Evolutionary conservation across 2,113 vertebrate species (phyloP), one percentile per base, ranked within the genome.

Genomic region (Pantherophis guttatus): DNA sequence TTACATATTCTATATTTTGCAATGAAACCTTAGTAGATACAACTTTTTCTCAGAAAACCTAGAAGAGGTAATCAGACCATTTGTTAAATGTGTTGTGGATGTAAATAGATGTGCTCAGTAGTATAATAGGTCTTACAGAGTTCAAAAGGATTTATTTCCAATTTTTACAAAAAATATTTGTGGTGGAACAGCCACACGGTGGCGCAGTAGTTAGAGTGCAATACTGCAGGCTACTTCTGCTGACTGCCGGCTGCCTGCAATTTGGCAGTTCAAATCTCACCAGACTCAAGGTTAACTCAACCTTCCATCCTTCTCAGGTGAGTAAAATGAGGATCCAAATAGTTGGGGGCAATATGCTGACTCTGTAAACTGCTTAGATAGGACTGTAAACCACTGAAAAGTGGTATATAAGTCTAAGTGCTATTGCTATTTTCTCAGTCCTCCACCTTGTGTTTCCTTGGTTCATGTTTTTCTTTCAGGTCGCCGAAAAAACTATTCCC

Each of bases 401-500:
- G 54, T 55, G 54, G 13, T 15, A 55, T 17, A 15, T 55, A 55
- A 55, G 53, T 55, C 54, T 55, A 17, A 55, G 54, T 17, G 11
- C 54, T 55, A 55, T 55, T 55, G 53, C 13, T 55, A 55, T 93
- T 62, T 53, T 93, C 24, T 10, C 24, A 29, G 21, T 29, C 19
- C 8, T 54, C 53, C 5, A 26, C 52, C 24, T 92, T 93, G 57
- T 88, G 88, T 11, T 11, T 87, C 89, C 70, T 94, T 13, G n/a
- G 88, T 54, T 62, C 24, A 2, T 90, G 21, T 58, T 70, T 89
- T 10, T 10, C 0, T 75, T 93, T 75, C 88, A 96, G 94, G 90
- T 91, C 0, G 85, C 91, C 3, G 54, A 90, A 93, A 96, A 91
- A 75, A 94, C n/a, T 81, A 92, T 88, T 9, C 89, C 92, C 15